phyloP scores from a whole-genome alignment of 2,797 vertebrate genomes.

The Lagorchestes hirsutus region DNA sequence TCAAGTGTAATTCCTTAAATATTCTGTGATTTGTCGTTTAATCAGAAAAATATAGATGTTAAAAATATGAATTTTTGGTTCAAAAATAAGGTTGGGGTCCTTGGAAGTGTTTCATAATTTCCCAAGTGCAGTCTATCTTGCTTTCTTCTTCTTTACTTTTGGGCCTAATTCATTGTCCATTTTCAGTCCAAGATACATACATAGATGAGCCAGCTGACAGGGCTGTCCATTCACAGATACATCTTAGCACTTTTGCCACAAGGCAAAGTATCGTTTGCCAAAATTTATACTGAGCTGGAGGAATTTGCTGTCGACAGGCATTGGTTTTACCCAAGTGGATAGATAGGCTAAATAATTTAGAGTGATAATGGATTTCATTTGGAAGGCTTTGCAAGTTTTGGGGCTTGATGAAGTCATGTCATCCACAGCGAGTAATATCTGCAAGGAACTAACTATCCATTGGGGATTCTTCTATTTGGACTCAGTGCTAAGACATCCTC shows the following conservation, averaged over 20 bases:
- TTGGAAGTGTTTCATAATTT: not conserved
- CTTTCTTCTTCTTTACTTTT: not conserved
- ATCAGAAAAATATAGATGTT: not conserved
- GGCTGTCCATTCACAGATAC: not conserved
- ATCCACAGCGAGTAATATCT: not conserved
- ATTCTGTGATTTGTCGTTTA: not conserved
- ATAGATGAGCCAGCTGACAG: not conserved
- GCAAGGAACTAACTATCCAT: not conserved
- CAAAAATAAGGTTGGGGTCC: not conserved
- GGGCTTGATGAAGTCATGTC: not conserved
- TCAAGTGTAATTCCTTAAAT: not conserved
- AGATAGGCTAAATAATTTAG: not conserved
- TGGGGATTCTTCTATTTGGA: not conserved
- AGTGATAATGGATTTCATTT: not conserved
- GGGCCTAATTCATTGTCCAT: not conserved
- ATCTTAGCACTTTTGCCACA: not conserved
- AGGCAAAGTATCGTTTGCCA: not conserved
- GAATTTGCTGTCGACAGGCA: not conserved
- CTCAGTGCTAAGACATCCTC: not conserved
- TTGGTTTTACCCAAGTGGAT: not conserved
- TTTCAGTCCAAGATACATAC: not conserved
- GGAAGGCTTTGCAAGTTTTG: not conserved
- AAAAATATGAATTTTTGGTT: not conserved
- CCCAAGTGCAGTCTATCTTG: not conserved
- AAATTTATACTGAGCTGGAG: not conserved